Evolutionary conservation across 2,888 invertebrate genomes (phyloP), one percentile per base, ranked within the genome.

Genomic region (Axea sp.): DNA sequence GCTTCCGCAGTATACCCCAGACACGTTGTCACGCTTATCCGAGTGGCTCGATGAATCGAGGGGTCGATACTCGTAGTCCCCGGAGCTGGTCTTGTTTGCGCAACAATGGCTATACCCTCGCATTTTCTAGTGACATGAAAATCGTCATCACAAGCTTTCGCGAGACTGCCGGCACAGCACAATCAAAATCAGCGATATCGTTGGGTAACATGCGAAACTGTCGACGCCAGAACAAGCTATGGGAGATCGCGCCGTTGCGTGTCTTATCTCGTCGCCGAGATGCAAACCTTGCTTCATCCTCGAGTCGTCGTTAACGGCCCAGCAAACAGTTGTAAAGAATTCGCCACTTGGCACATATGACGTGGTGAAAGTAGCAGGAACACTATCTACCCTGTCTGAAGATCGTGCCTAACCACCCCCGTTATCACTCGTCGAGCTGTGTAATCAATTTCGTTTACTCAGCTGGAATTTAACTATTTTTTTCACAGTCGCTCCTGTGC

Each of bases 251-350:
- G 41, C 33, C 28, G 31, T 67, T 80, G 75, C 84, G 83, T 84
- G 85, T 84, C 80, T 81, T 84, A 84, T 84, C 84, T 84, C 80
- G 82, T 67, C 77, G 72, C 62, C 55, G 75, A 80, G 80, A 79
- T 80, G 81, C 84, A 83, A 82, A 81, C 79, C 76, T 35, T 51
- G 68, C 62, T 71, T 51, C 35, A 59, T 62, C 53, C 59, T 45
- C 39, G 28, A 11, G 19, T 19, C 43, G 14, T 43, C 37, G 49
- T 62, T 60, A 67, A 51, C 65, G 47, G 51, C 55, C 75, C 65
- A 71, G 84, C 84, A 84, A 84, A 84, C 84, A 84, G 84, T 84
- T 83, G 82, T 84, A 84, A 84, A 84, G 84, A 84, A 84, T 83
- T 82, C 77, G 79, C 68, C 24, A 45, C 41, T 53, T 60, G 75